A percentile compares a stretch with the other conserved stretches of the same genome.
Conservation (phyloP, 2,888 invertebrate genomes). For the Sesamia inferens region DNA sequence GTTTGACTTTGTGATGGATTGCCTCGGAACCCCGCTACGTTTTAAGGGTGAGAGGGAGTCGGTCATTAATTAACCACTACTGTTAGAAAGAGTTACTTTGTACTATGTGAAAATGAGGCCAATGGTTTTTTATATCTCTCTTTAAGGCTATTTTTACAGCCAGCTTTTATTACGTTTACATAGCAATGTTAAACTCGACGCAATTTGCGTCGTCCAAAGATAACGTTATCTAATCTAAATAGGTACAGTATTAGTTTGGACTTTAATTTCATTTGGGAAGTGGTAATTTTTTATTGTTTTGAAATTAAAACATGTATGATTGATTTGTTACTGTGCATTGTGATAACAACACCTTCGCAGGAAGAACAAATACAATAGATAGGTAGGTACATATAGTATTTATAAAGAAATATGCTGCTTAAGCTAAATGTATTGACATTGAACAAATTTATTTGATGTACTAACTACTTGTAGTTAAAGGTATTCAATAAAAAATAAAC, state of each 20-base stretch:
- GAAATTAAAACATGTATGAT: slow-evolving; percentile 11
- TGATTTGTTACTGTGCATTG: slow-evolving; percentile 12
- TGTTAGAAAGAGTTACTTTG: slow-evolving; percentile 49
- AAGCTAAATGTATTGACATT: slow-evolving; percentile 2
- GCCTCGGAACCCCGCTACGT: slow-evolving; percentile 54
- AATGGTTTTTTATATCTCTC: slow-evolving; percentile 25
- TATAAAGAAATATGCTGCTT: slow-evolving; percentile 16
- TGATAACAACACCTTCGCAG: not conserved
- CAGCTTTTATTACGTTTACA: slow-evolving; percentile 41
- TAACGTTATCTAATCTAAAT: slow-evolving; percentile 36
- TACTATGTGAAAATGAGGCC: slow-evolving; percentile 35
- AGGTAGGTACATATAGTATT: not conserved
- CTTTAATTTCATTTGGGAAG: slow-evolving; percentile 2
- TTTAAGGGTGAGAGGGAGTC: slow-evolving; percentile 58
- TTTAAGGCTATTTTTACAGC: slow-evolving; percentile 13
- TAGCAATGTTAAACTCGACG: slow-evolving; percentile 17
- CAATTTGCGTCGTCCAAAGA: slow-evolving; percentile 19
- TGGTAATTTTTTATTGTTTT: not conserved
- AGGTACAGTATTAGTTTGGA: slow-evolving; percentile 15
- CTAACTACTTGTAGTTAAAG: slow-evolving; percentile 6
- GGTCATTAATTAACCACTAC: slow-evolving; percentile 66
- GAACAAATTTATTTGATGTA: slow-evolving; percentile 27
- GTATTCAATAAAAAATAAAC: slow-evolving; percentile 16
- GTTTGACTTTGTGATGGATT: slow-evolving; percentile 78
- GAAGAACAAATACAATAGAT: slow-evolving; percentile 5